phyloP scores from a whole-genome alignment of 2,113 vertebrate species.

The Mus pahari region DNA sequence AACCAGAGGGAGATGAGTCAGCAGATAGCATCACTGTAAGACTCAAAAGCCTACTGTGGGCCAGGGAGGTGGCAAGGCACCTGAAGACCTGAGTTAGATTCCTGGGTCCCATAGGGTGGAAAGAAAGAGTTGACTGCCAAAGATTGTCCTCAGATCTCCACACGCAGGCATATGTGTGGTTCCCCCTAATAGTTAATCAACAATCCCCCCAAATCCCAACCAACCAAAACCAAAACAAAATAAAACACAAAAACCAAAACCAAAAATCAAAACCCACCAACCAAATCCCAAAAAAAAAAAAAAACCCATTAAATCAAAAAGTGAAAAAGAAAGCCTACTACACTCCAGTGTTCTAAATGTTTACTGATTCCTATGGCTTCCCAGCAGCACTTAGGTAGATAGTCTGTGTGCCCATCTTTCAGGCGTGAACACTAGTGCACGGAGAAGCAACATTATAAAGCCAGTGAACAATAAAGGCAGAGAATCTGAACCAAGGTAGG shows the following conservation, averaged over 20 bases:
- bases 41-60: not conserved
- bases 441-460: conserved; percentile 1
- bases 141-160: not conserved
- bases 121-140: no score
- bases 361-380: conserved; percentile 23
- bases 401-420: not conserved
- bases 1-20: not conserved
- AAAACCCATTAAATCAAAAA: not conserved
- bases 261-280: not conserved
- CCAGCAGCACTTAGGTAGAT: not conserved
- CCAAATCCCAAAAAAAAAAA: not conserved
- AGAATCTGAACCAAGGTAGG: not conserved
- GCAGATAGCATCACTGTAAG: not conserved
- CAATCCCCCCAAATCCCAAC: not conserved
- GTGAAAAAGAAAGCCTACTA: not conserved
- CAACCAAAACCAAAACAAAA: no score
- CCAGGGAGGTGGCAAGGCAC: not conserved
- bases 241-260: no score
- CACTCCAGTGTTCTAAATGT: not conserved
- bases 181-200: not conserved
- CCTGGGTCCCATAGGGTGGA: not conserved
- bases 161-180: not conserved
- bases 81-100: not conserved
- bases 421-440: not conserved
- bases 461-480: conserved; percentile 21